Percentiles rank a stretch among this genome's conserved stretches.
phyloP scores from a whole-genome alignment of 2,888 invertebrate species.

The Abrostola triplasia region DNA sequence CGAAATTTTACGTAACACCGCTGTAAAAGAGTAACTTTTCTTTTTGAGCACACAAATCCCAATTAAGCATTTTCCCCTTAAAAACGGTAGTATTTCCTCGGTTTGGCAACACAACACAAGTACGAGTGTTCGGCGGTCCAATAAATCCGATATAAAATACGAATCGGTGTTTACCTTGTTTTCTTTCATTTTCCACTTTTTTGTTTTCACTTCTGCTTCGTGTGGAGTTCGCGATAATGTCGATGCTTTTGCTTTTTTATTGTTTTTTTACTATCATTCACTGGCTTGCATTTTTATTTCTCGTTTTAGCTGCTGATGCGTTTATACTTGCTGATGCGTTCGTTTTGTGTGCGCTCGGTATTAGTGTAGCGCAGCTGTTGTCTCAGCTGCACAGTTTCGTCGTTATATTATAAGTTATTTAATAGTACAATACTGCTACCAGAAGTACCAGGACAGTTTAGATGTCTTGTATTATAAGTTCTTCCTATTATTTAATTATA shows the following conservation, averaged over 20 bases:
- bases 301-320: conserved; percentile 16
- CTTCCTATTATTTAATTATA: too few relatives aligned
- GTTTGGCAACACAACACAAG: conserved; percentile 54
- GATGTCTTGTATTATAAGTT: too few relatives aligned
- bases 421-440: too few relatives aligned
- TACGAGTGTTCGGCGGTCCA: conserved; percentile 53
- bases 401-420: too few relatives aligned
- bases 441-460: too few relatives aligned
- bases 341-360: too few relatives aligned
- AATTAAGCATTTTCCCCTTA: conserved; percentile 29
- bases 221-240: conserved; percentile 47
- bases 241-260: conserved; percentile 28
- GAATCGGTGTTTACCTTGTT: conserved; percentile 70
- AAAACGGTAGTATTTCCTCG: conserved; percentile 33
- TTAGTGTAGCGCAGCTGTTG: too few relatives aligned
- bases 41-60: conserved; percentile 22
- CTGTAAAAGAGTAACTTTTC: conserved; percentile 2
- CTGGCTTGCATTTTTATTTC: conserved; percentile 11
- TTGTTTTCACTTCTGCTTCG: conserved; percentile 57
- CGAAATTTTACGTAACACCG: not conserved
- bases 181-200: conserved; percentile 65
- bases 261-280: conserved; percentile 4
- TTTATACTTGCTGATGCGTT: not conserved
- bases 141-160: conserved; percentile 73
- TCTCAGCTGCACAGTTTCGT: too few relatives aligned